A percentile compares a stretch with the other conserved stretches of the same genome.
phyloP scores from a whole-genome alignment of 2,888 invertebrate genomes.

The Sialis lutaria region DNA sequence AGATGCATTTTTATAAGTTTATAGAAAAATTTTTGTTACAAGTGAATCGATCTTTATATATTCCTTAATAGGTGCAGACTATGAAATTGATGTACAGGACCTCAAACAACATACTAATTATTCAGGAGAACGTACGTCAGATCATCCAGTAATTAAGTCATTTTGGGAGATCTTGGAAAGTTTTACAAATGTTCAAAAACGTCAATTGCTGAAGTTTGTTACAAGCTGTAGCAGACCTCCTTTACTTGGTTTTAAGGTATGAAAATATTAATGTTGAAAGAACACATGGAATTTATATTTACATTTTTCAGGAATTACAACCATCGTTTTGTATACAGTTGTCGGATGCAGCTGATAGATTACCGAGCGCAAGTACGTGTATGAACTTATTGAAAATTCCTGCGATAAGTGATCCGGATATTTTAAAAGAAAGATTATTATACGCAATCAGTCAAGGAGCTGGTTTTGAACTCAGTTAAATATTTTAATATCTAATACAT shows the following conservation, averaged over 20 bases:
- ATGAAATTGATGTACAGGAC: constrained; percentile 85
- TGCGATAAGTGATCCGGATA: constrained; percentile 61
- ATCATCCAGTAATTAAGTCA: constrained; percentile 66
- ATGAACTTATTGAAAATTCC: constrained; percentile 96
- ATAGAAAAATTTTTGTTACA: no score
- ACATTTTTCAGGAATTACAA: constrained; percentile 58
- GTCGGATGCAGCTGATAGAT: constrained; percentile 72
- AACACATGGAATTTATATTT: constrained; percentile 4
- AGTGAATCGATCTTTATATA: no score
- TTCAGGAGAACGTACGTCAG: constrained; percentile 65
- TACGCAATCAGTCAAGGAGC: constrained; percentile 91
- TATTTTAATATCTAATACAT: neutral
- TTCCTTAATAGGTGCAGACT: constrained; percentile 50
- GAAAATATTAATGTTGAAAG: constrained; percentile 4
- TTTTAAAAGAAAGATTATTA: constrained; percentile 65
- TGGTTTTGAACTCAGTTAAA: constrained; percentile 87
- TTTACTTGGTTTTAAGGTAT: constrained; percentile 86
- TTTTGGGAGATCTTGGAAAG: constrained; percentile 82
- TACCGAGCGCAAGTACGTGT: constrained; percentile 95
- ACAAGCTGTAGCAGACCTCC: constrained; percentile 97
- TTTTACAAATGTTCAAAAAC: constrained; percentile 68
- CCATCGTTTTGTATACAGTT: constrained; percentile 94
- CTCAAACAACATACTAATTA: constrained; percentile 77
- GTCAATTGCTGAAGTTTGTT: constrained; percentile 88
- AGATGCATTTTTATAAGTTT: no score